Percentiles rank a stretch among this genome's conserved stretches.
These are phyloP conservation scores for Thomomys bottae DNA, from an alignment of 2,113 vertebrate genomes.

Conservation along the genomic window DNA sequence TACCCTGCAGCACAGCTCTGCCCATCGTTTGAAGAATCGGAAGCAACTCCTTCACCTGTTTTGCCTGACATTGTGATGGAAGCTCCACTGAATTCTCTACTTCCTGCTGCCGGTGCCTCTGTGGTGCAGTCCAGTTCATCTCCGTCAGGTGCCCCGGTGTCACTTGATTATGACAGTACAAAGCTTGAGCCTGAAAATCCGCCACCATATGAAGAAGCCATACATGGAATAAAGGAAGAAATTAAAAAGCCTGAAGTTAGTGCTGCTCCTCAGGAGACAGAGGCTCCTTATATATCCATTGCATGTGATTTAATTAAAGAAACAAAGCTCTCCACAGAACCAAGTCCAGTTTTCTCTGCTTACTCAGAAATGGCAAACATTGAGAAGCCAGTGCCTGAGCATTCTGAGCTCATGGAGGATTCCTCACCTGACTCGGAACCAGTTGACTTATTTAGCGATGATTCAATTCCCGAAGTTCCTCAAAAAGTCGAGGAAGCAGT, in stretches of 20 bases:
- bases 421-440: slow-evolving; percentile 83
- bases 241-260: slow-evolving; percentile 71
- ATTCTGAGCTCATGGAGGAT: slow-evolving; percentile 79
- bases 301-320: slow-evolving; percentile 96
- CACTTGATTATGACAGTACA: slow-evolving; percentile 83
- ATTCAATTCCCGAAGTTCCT: slow-evolving; percentile 83
- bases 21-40: slow-evolving; percentile 86
- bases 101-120: slow-evolving; percentile 86
- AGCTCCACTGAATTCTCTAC: slow-evolving; percentile 89
- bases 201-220: slow-evolving; percentile 91
- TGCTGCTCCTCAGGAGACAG: slow-evolving; percentile 82
- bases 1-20: slow-evolving; percentile 84
- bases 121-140: slow-evolving; percentile 87
- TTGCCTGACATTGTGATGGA: slow-evolving; percentile 97
- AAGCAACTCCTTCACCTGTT: slow-evolving; percentile 88
- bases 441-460: slow-evolving; percentile 83
- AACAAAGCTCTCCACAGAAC: slow-evolving; percentile 86
- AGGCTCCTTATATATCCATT: slow-evolving; percentile 89
- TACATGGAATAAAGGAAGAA: slow-evolving; percentile 80
- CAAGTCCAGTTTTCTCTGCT: slow-evolving; percentile 75
- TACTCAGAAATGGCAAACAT: slow-evolving; percentile 75
- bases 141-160: slow-evolving; percentile 86
- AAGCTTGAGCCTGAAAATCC: slow-evolving; percentile 89
- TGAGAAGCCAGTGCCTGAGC: slow-evolving; percentile 77
- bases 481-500: slow-evolving; percentile 79